A percentile compares a stretch with the other conserved stretches of the same genome.
Conservation (phyloP, 2,888 invertebrate genomes). For the Agonopterix arenella region DNA sequence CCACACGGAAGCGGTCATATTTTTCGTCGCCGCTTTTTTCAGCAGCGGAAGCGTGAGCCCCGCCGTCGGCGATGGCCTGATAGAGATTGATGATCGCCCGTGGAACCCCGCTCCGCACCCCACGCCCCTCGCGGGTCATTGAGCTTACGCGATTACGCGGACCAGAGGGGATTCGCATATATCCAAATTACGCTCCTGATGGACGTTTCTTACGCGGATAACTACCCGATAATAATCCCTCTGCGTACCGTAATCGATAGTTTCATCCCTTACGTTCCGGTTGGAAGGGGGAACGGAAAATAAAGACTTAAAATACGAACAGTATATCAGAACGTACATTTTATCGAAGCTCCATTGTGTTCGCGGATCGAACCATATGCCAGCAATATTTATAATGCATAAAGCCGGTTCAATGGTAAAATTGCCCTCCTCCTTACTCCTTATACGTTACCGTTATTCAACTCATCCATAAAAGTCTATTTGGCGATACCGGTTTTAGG, state of each 20-base stretch:
- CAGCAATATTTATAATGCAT: conserved; percentile 9
- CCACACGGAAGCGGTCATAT: conserved; percentile 51
- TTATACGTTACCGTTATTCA: conserved; percentile 1
- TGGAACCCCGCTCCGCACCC: conserved; percentile 25
- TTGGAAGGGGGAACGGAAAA: neutral
- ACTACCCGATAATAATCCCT: conserved; percentile 46
- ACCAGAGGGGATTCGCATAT: conserved; percentile 66
- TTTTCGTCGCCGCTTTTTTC: conserved; percentile 55
- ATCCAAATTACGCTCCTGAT: conserved; percentile 72
- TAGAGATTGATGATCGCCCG: conserved; percentile 69
- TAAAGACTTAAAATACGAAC: conserved; percentile 13
- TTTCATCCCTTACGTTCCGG: neutral
- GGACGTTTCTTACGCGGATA: conserved; percentile 67
- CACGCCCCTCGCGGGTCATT: conserved; percentile 40
- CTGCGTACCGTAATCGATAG: conserved; percentile 16
- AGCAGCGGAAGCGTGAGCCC: conserved; percentile 36
- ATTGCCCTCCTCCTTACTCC: conserved; percentile 9
- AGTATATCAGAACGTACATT: conserved; percentile 21
- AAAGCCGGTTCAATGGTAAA: conserved; percentile 11
- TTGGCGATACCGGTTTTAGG: neutral
- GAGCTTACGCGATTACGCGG: conserved; percentile 60
- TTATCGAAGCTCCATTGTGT: conserved; percentile 25
- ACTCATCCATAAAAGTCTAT: conserved; percentile 3
- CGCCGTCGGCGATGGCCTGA: conserved; percentile 49
- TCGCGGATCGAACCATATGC: conserved; percentile 9